These are phyloP conservation scores for Redunca redunca DNA, from an alignment of 2,113 vertebrate genomes.

Conservation along the genomic window DNA sequence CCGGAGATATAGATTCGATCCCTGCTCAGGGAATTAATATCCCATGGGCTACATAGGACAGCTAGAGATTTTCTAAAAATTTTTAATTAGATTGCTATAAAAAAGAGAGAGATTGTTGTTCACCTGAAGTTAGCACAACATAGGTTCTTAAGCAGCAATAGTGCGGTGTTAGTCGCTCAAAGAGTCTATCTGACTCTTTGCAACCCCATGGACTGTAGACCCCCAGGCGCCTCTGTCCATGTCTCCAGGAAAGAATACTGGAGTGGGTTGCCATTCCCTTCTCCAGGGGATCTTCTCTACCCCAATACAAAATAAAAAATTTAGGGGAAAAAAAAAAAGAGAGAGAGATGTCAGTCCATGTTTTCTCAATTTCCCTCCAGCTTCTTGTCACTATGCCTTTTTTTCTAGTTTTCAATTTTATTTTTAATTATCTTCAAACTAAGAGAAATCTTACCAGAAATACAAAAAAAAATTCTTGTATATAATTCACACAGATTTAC, in stretches of 20 bases:
- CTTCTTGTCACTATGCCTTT: neutral
- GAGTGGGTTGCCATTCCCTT: neutral
- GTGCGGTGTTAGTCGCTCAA: accelerated
- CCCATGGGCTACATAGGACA: accelerated
- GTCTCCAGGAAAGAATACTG: neutral
- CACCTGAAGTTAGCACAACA: neutral
- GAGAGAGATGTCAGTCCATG: neutral
- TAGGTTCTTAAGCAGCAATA: neutral
- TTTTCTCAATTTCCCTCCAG: neutral
- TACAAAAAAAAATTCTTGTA: neutral
- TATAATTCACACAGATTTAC: neutral
- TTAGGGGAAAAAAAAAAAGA: neutral
- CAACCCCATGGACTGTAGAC: neutral
- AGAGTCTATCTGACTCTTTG: neutral
- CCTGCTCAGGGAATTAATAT: neutral
- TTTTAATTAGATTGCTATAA: neutral
- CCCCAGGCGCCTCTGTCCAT: neutral
- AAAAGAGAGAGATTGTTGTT: neutral
- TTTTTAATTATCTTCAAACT: neutral
- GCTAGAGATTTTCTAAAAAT: neutral
- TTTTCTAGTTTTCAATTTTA: neutral
- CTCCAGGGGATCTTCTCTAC: neutral
- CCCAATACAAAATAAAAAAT: neutral
- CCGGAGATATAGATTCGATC: neutral
- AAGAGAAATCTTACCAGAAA: neutral